These are phyloP conservation scores for Melospiza georgiana DNA, from an alignment of 2,113 vertebrate genomes.

Conservation along the genomic window DNA sequence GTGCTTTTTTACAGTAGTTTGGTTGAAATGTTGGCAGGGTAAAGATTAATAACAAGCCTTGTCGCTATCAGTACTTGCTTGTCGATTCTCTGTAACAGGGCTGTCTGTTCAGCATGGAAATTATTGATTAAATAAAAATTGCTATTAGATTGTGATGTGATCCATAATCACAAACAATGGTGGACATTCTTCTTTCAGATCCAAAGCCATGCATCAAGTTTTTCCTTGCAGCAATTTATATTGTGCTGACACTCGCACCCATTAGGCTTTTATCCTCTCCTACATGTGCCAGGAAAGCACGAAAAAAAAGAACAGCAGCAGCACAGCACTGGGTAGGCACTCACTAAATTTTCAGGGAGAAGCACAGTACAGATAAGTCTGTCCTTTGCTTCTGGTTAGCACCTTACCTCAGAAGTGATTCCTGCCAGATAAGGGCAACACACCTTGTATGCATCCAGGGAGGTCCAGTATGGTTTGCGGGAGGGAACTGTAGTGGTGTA, in stretches of 20 bases:
- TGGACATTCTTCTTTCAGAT: constrained; percentile 80
- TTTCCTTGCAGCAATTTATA: constrained; percentile 83
- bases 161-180: constrained; percentile 86
- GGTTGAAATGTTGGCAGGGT: constrained; percentile 87
- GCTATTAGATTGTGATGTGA: constrained; percentile 95
- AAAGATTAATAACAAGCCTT: constrained; percentile 93
- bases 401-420: neutral
- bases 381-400: neutral
- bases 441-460: neutral
- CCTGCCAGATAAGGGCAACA: neutral
- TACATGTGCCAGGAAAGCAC: constrained; percentile 57
- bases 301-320: constrained; percentile 57
- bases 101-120: constrained; percentile 96
- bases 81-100: constrained; percentile 91
- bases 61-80: constrained; percentile 93
- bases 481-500: neutral
- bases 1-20: constrained; percentile 87
- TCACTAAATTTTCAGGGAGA: constrained; percentile 6
- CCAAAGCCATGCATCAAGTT: constrained; percentile 86
- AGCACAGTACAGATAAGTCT: neutral
- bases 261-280: constrained; percentile 75
- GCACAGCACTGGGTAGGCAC: neutral
- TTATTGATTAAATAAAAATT: constrained; percentile 99
- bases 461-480: neutral
- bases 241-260: constrained; percentile 75